Base-by-base conservation (phyloP, 2,113 vertebrate genomes). In the Collichthys lucidus region DNA sequence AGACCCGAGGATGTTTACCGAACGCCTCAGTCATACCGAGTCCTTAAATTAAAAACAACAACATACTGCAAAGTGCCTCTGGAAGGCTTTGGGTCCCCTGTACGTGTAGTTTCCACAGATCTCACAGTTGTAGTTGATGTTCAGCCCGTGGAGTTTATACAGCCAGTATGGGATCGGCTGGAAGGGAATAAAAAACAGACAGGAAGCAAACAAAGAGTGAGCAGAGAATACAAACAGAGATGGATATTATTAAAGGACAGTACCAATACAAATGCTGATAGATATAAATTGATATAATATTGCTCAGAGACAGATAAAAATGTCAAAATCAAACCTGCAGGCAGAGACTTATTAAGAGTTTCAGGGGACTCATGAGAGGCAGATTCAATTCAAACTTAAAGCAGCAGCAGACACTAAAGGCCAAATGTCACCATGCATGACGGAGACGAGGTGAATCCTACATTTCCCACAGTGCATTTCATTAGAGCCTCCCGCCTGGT, bases 71-170 rank as follows among this genome's bases (percentile, higher is more conserved):
- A 94, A 93, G 88, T 93, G 90, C 20, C 98, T 94, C 94, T 99
- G 98, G 88, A 99, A 99, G 19, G 98, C 98, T 83, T 99, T 99
- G 78, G 98, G 98, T 29, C 98, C 98, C 64, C 97, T 91, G 95
- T 99, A 99, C 0, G 98, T 99, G 92, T 99, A 99, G 94, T 99
- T 99, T 6, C 98, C 98, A 83, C 98, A 99, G 29, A 99, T 99
- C 95, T 99, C 98, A 94, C 98, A 99, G 85, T 99, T 99, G 95
- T 99, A 99, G 94, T 99, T 99, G 95, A 99, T 99, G 89, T 99
- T 99, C 49, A 99, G 91, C 2, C 98, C 98, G 0, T 99, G 98
- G 3, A 99, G 94, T 80, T 99, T 99, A 22, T 99, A 99, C 2
- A 99, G 77, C 98, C 98, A 99, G 93, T 99, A 99, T 0, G 98